Percentiles rank a stretch among this genome's conserved stretches.
Conservation (phyloP, 2,113 vertebrate species). For the Grallaria varia region DNA sequence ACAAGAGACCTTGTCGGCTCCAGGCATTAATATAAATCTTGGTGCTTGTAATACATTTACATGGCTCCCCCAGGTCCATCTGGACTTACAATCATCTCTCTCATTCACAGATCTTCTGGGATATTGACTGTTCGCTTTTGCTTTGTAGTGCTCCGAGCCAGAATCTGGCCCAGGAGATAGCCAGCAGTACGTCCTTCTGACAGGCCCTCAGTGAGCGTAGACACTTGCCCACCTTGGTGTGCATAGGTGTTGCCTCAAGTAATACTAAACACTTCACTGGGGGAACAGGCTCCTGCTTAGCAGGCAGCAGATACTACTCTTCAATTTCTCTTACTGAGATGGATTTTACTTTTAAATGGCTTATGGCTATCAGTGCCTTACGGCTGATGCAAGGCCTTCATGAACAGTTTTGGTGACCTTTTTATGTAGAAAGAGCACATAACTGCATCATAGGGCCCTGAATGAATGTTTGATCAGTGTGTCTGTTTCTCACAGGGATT, state of each 20-base stretch:
- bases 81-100: background rate
- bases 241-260: background rate
- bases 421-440: background rate
- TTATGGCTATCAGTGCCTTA: background rate
- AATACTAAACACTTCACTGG: background rate
- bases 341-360: background rate
- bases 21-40: conserved; percentile 43
- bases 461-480: background rate
- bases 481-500: background rate
- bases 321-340: background rate
- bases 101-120: background rate
- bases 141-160: background rate
- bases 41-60: conserved; percentile 21
- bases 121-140: background rate
- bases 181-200: background rate
- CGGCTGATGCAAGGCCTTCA: background rate
- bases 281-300: background rate
- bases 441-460: background rate
- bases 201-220: background rate
- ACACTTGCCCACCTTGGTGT: background rate
- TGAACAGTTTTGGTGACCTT: background rate
- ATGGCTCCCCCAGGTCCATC: background rate
- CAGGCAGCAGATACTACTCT: background rate
- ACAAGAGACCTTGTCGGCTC: conserved; percentile 42
- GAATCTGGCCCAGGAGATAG: background rate